These are phyloP conservation scores for Mola mola DNA, from an alignment of 2,113 vertebrate genomes.

Conservation along the genomic window DNA sequence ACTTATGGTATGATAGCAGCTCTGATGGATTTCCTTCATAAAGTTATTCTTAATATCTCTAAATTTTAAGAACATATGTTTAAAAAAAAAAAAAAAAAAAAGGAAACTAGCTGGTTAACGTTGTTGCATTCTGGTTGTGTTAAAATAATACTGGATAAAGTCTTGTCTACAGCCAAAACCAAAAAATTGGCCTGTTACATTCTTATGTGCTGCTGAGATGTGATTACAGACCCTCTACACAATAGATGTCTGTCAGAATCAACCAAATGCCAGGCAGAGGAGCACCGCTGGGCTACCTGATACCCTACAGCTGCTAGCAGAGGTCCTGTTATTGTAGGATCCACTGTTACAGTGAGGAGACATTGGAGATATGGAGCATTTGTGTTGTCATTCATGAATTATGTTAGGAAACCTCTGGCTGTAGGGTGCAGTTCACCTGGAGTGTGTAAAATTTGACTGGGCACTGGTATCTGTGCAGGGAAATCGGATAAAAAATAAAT, in stretches of 20 bases:
- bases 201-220: slow-evolving; percentile 15
- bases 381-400: slow-evolving; percentile 41
- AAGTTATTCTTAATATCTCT: too few relatives aligned
- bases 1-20: not conserved
- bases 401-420: slow-evolving; percentile 32
- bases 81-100: too few relatives aligned
- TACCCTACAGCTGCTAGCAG: slow-evolving; percentile 67
- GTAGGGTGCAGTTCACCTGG: slow-evolving; percentile 24
- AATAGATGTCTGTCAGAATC: slow-evolving; percentile 69
- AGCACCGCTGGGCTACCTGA: slow-evolving; percentile 49
- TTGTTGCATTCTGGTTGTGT: too few relatives aligned
- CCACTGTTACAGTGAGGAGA: slow-evolving; percentile 14
- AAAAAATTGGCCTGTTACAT: slow-evolving; percentile 6
- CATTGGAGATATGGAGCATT: slow-evolving; percentile 19
- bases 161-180: not conserved
- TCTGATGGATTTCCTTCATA: too few relatives aligned
- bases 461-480: not conserved
- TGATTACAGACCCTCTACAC: slow-evolving; percentile 46
- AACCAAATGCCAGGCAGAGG: slow-evolving; percentile 46
- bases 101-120: too few relatives aligned
- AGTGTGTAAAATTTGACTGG: slow-evolving; percentile 10
- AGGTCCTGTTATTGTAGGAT: slow-evolving; percentile 51
- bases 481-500: slow-evolving; percentile 16
- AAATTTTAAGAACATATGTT: too few relatives aligned
- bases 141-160: too few relatives aligned